Base-by-base conservation (phyloP, 2,888 invertebrate genomes). In the Incurvaria masculella region DNA sequence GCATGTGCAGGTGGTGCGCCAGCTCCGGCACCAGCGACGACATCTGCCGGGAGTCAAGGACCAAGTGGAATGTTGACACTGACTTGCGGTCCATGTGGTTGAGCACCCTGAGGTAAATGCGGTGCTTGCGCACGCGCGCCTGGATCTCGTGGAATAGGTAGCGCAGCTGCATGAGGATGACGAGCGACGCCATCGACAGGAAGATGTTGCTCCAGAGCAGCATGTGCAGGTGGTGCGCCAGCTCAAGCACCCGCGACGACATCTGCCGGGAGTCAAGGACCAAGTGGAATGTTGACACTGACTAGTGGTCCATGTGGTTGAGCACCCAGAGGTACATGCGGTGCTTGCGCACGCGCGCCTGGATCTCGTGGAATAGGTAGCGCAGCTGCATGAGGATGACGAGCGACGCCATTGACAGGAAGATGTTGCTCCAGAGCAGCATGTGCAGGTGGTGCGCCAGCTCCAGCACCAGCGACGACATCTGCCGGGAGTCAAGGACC, bases 371-470 rank as follows among this genome's bases (percentile, higher is more conserved):
- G 68, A 89, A 88, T 57, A 94, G 78, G 63, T 87, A 89, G 26
- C 92, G 81, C 61, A 94, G 81, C 76, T 94, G 93, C 89, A 94
- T 88, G 57, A 91, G 89, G 63, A 94, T 91, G 54, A 94, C 92
- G 53, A 94, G 81, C 60, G 91, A 91, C 46, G 93, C 93, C 91
- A 94, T 91, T 51, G 92, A 92, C 59, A 94, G 80, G 72, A 92
- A 87, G 61, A 92, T 88, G 72, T 92, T 92, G 66, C 90, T 88
- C 88, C 90, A 91, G 55, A 93, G 82, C 66, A 94, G 80, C 93
- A 94, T 94, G 74, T 94, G 94, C 54, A 90, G 72, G 74, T 94
- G 93, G 72, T 94, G 92, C 50, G 83, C 69, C 61, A 91, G 84
- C 72, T 94, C 93, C 58, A 88, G 83, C 51, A 83, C 71, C 54